Percentiles rank a stretch among this genome's conserved stretches.
Conservation (phyloP, 2,888 invertebrate genomes). For the Plebejus melissa region DNA sequence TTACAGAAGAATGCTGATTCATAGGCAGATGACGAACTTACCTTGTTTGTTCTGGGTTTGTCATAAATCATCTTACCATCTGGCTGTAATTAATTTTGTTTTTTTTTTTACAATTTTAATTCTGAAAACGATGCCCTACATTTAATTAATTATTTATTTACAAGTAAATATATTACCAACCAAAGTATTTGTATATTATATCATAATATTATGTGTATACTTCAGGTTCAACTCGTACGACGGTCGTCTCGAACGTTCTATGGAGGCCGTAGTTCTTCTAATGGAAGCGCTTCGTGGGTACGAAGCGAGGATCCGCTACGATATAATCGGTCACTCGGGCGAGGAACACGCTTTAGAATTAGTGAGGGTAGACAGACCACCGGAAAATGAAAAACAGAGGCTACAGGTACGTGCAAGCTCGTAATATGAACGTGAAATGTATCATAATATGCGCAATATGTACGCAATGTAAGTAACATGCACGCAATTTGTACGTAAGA, state of each 20-base stretch:
- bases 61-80: too few relatives aligned
- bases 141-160: too few relatives aligned
- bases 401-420: constrained; percentile 81
- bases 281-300: constrained; percentile 95
- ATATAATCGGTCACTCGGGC: constrained; percentile 96
- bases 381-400: constrained; percentile 92
- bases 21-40: too few relatives aligned
- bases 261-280: constrained; percentile 92
- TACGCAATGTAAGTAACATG: too few relatives aligned
- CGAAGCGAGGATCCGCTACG: constrained; percentile 93
- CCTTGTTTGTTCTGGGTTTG: too few relatives aligned
- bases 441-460: not conserved
- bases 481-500: too few relatives aligned
- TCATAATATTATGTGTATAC: not conserved
- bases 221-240: constrained; percentile 95
- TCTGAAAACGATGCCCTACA: too few relatives aligned
- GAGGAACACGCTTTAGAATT: constrained; percentile 88
- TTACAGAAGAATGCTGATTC: too few relatives aligned
- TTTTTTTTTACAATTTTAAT: too few relatives aligned
- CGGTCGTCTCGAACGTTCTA: constrained; percentile 92
- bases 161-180: too few relatives aligned
- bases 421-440: not conserved
- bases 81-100: too few relatives aligned
- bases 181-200: too few relatives aligned
- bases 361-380: constrained; percentile 84